Percentiles rank a stretch among this genome's conserved stretches.
phyloP scores from a whole-genome alignment of 2,797 vertebrate genomes.

The Avahi laniger region DNA sequence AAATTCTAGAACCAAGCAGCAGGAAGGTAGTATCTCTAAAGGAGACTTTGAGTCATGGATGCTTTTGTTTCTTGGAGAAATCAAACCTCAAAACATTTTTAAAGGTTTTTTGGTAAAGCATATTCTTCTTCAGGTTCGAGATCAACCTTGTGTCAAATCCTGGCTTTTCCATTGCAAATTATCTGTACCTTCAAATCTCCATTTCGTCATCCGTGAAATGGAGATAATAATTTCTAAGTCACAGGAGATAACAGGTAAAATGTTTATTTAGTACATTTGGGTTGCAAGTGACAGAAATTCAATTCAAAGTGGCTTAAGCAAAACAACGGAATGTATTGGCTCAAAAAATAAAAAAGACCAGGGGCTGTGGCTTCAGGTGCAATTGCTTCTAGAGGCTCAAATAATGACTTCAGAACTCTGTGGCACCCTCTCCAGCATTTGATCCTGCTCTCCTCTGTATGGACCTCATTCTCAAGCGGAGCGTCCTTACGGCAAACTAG shows the following conservation, averaged over 20 bases:
- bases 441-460: neutral
- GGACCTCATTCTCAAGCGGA: neutral
- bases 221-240: neutral
- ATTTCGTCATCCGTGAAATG: neutral
- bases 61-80: neutral
- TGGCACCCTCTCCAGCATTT: neutral
- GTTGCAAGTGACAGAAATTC: constrained; percentile 12
- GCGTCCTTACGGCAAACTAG: neutral
- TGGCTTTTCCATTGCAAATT: neutral
- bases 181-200: neutral
- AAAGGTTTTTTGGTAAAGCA: neutral
- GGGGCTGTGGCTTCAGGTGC: neutral
- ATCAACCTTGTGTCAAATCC: neutral
- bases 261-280: neutral
- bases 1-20: neutral
- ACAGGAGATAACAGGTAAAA: neutral
- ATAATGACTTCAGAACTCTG: neutral
- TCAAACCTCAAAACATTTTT: neutral
- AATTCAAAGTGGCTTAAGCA: neutral
- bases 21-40: neutral
- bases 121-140: neutral
- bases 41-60: neutral
- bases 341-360: neutral
- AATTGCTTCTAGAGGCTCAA: neutral
- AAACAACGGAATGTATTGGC: neutral